phyloP scores from a whole-genome alignment of 2,797 vertebrate species.

The Furcifer pardalis region DNA sequence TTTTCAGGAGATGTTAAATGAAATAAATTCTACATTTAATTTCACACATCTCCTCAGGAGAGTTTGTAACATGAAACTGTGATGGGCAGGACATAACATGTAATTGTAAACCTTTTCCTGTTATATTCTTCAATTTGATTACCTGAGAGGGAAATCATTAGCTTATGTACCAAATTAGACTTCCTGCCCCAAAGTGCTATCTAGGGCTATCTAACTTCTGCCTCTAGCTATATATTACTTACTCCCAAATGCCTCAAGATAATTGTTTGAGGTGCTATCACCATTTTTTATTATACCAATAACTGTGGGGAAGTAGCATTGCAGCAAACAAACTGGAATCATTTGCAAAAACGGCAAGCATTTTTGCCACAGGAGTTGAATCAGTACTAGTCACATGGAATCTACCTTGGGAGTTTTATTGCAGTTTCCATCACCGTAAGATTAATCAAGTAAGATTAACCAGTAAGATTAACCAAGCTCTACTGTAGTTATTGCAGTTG shows the following conservation, averaged over 20 bases:
- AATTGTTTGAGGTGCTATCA: not conserved
- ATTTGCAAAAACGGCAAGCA: not conserved
- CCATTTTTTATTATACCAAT: not conserved
- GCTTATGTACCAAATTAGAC: not conserved
- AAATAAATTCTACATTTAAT: no score
- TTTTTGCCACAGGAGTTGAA: not conserved
- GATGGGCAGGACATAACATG: not conserved
- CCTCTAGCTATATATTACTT: not conserved
- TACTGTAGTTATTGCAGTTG: not conserved
- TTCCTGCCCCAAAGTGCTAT: not conserved
- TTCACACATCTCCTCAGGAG: not conserved
- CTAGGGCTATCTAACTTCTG: not conserved
- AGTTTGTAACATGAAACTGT: not conserved
- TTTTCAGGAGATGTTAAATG: no score
- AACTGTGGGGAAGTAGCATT: not conserved
- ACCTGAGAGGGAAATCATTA: not conserved
- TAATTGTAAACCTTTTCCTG: not conserved
- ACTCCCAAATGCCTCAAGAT: not conserved
- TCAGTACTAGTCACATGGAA: slow-evolving; percentile 10
- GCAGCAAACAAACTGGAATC: not conserved
- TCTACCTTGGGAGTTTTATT: not conserved
- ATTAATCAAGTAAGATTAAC: not conserved
- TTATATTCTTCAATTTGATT: not conserved
- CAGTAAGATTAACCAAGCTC: slow-evolving; percentile 1
- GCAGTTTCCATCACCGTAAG: slow-evolving; percentile 4